Base-by-base conservation (phyloP, 2,797 vertebrate genomes). In the Lagocephalus sceleratus region DNA sequence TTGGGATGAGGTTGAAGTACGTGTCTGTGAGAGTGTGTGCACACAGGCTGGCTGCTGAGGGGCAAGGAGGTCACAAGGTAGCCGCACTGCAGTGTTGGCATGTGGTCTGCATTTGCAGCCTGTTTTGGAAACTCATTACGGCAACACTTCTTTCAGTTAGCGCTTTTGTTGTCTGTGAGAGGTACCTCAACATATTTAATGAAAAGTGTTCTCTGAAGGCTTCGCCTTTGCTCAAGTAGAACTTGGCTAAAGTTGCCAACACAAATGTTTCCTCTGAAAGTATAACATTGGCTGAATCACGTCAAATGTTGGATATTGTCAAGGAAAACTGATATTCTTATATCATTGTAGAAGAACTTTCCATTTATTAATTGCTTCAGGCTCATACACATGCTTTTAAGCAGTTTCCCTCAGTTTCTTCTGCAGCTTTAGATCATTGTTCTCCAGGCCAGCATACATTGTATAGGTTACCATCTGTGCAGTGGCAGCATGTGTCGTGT, bases 381-480 rank as follows among this genome's bases (percentile, higher is more conserved):
- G 5, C 23, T 10, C 2, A 12, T 48, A 32, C 47, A 12, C 39
- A 26, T 29, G 8, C 5, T 54, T 63, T 68, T 22, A 67, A 29
- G 65, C 47, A 51, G 22, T 76, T 71, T 77, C 58, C 66, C 17
- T 40, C 14, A 16, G 14, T 40, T 17, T 6, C 5, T 41, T 5
- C 14, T 41, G 15, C 39, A 39, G 12, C 6, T 41, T 17, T 17
- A 8, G 15, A 60, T 76, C 7, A 71, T 75, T 56, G 71, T 77
- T 63, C 40, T 25, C 22, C 43, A 47, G 66, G 47, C 49, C 56
- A 21, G 29, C 29, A 57, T 44, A 29, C 48, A 60, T 59, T 61
- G 63, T 32, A 20, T 57, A 51, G 61, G 54, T 61, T 53, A 29
- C 81, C 83, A 87, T 87, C 85, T 87, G 85, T 80, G 79, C 66